Evolutionary conservation across 2,888 invertebrate species (phyloP), one percentile per base, ranked within the genome.

Genomic region (Platerodrilus igneus): DNA sequence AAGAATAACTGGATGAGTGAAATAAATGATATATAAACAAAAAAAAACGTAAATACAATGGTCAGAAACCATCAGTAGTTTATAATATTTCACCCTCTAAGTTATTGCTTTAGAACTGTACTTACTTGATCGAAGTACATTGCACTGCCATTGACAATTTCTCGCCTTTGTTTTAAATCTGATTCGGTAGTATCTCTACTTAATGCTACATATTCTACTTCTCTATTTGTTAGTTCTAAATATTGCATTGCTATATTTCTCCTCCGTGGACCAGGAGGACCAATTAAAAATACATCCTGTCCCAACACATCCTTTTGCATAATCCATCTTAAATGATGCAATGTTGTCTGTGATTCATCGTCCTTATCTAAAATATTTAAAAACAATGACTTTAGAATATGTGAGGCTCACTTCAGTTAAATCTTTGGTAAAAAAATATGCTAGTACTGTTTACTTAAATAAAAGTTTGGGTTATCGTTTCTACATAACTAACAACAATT

Each of bases 101-200:
- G n/a, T n/a, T n/a, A n/a, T n/a, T n/a, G n/a, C n/a, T n/a, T n/a
- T n/a, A n/a, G n/a, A n/a, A n/a, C n/a, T n/a, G n/a, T n/a, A n/a
- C n/a, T n/a, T n/a, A 88, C 89, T 77, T 95, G 92, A 71, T 97
- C 94, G 64, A 92, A 84, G 69, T 95, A 96, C 59, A 79, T 81
- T 0, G 95, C 93, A 20, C 88, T 90, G 10, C 91, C 91, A 37
- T 76, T 73, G 47, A 81, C 76, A 37, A 97, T 95, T 70, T 97
- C 96, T 51, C 96, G 75, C 32, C 96, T 73, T 65, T 97, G 96
- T 64, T 97, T 97, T 15, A 97, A 75, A 68, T 97, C 97, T 3
- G 93, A 87, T 68, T 97, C 97, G 0, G 96, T 97, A 0, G 96
- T 95, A 62, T 97, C 97, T 50, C 96, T 74, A 15, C 94, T 94